Conservation (phyloP, 2,113 vertebrate genomes). For the Phocoena sinus region DNA sequence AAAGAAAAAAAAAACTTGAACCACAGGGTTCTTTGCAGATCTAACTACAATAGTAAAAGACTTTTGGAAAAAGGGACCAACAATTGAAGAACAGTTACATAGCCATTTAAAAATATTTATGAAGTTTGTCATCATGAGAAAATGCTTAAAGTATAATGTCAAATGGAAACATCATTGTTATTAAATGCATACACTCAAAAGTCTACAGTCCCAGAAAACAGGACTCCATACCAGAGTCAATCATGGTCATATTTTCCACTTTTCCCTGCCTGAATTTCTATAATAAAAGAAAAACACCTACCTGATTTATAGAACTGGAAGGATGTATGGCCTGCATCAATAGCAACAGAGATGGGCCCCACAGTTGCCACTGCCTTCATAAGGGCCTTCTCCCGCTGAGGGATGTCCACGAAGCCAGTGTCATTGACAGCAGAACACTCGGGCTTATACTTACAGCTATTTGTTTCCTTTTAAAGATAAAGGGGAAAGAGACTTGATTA, state of each 20-base stretch:
- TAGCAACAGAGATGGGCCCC: conserved; percentile 93
- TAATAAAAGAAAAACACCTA: conserved; percentile 64
- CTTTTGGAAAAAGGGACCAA: neutral
- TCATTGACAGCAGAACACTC: conserved; percentile 87
- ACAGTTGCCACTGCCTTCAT: conserved; percentile 91
- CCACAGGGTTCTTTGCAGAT: neutral
- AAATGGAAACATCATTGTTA: neutral
- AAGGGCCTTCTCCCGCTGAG: conserved; percentile 85
- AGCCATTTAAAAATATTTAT: neutral
- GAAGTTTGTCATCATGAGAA: neutral
- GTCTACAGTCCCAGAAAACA: neutral
- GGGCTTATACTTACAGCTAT: conserved; percentile 87
- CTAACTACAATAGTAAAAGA: neutral
- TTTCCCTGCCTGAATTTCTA: neutral
- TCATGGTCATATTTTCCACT: neutral
- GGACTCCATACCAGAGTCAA: neutral
- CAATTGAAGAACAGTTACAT: neutral
- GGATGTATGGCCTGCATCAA: conserved; percentile 91
- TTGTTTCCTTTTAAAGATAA: conserved; percentile 83
- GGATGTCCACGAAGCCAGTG: conserved; percentile 90
- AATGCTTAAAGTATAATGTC: neutral
- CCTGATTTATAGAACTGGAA: conserved; percentile 96
- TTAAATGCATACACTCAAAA: neutral
- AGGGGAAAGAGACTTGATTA: neutral
- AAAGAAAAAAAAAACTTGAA: neutral